phyloP scores from a whole-genome alignment of 2,113 vertebrate genomes.

The Daboia siamensis region DNA sequence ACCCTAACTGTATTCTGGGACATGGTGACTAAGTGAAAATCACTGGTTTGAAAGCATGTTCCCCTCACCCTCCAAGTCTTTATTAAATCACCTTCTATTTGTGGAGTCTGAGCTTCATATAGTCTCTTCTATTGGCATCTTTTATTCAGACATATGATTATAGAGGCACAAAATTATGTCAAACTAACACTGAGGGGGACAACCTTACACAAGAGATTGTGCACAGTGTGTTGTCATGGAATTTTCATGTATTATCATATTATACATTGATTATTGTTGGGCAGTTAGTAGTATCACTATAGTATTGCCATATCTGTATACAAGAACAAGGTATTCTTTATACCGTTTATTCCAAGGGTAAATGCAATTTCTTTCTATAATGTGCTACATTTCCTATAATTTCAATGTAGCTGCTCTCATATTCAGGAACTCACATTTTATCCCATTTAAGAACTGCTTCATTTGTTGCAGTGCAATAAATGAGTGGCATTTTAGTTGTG shows the following conservation, averaged over 20 bases:
- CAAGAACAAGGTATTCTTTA: not conserved
- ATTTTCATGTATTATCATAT: not conserved
- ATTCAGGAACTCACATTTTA: not conserved
- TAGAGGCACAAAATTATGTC: not conserved
- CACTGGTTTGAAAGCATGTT: slow-evolving; percentile 26
- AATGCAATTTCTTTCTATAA: not conserved
- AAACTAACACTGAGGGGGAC: not conserved
- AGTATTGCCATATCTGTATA: not conserved
- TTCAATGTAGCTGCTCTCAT: not conserved
- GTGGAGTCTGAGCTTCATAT: not conserved
- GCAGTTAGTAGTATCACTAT: not conserved
- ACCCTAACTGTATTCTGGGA: slow-evolving; percentile 14
- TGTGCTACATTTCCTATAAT: not conserved
- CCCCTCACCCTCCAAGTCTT: not conserved
- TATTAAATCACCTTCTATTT: not conserved
- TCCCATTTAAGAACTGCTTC: not conserved
- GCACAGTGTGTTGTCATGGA: not conserved
- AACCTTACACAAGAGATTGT: not conserved
- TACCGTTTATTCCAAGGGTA: not conserved
- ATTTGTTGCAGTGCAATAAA: not conserved
- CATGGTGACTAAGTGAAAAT: not conserved
- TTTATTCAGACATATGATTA: not conserved
- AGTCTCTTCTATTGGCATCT: not conserved
- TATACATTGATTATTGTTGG: not conserved
- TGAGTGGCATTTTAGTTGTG: not conserved